phyloP scores from a whole-genome alignment of 1,140 invertebrate genomes.

The Diorhabda sublineata region DNA sequence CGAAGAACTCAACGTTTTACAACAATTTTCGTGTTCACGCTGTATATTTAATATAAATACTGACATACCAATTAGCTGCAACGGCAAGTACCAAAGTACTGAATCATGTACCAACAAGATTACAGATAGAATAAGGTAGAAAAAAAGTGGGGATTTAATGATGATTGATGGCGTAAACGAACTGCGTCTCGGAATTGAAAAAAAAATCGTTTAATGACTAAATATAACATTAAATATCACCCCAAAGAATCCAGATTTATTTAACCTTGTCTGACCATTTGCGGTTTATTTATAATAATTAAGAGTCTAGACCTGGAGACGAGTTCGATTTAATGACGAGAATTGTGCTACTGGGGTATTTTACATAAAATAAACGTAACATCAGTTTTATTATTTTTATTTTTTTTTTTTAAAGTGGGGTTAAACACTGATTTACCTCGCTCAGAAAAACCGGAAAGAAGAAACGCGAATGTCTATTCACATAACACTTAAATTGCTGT shows the following conservation, averaged over 20 bases:
- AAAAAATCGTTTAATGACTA: background rate
- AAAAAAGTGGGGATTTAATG: background rate
- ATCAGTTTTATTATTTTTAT: no score
- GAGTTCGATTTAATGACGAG: background rate
- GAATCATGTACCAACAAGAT: background rate
- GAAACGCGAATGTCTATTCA: no score
- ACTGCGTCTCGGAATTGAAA: background rate
- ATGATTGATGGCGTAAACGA: background rate
- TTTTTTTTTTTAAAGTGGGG: no score
- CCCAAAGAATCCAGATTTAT: background rate
- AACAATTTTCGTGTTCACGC: no score
- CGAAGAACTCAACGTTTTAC: no score
- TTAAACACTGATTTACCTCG: no score
- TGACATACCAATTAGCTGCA: background rate
- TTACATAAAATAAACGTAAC: no score
- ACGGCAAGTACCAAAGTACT: background rate
- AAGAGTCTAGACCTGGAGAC: background rate
- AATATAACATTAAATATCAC: conserved; percentile 3
- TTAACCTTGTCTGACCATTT: conserved; percentile 2
- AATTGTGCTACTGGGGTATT: no score
- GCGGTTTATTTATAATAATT: background rate
- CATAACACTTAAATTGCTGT: no score
- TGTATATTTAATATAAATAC: background rate
- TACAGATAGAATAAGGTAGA: background rate
- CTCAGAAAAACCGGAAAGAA: no score